A percentile compares a stretch with the other conserved stretches of the same genome.
Conservation (phyloP, 2,888 invertebrate genomes). For the Phalera bucephala region DNA sequence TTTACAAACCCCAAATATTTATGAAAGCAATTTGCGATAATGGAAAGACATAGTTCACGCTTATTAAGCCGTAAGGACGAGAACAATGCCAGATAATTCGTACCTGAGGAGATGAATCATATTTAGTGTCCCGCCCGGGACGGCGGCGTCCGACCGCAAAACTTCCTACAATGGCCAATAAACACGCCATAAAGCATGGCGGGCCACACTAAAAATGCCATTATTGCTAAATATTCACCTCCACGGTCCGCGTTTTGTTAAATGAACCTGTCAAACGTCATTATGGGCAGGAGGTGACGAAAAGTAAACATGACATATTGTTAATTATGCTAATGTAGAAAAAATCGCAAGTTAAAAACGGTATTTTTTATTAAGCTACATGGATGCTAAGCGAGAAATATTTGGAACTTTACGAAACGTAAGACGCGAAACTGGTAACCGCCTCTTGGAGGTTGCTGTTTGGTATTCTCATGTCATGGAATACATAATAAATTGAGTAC, state of each 20-base stretch:
- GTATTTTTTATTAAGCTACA: no score
- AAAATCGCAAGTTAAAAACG: no score
- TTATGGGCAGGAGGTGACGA: constrained; percentile 27
- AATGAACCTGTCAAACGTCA: constrained; percentile 73
- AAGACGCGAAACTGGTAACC: no score
- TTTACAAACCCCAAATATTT: neutral
- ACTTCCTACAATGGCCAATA: constrained; percentile 75
- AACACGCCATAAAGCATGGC: constrained; percentile 80
- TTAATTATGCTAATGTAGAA: no score
- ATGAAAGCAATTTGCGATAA: neutral
- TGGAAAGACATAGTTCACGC: constrained; percentile 28
- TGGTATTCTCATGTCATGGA: no score
- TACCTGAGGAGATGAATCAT: constrained; percentile 71
- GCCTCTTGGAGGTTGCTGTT: no score
- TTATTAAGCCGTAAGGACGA: constrained; percentile 65
- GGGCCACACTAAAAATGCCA: constrained; percentile 73
- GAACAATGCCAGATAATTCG: constrained; percentile 60
- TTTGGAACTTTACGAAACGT: no score
- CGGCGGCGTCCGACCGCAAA: constrained; percentile 43
- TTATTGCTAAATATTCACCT: constrained; percentile 72
- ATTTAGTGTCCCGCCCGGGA: constrained; percentile 59
- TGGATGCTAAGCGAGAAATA: no score
- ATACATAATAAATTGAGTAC: no score
- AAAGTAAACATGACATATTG: constrained; percentile 6
- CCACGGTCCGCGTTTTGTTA: constrained; percentile 76